Conservation (phyloP, 2,888 invertebrate species). For the Balanococcus diminutus region DNA sequence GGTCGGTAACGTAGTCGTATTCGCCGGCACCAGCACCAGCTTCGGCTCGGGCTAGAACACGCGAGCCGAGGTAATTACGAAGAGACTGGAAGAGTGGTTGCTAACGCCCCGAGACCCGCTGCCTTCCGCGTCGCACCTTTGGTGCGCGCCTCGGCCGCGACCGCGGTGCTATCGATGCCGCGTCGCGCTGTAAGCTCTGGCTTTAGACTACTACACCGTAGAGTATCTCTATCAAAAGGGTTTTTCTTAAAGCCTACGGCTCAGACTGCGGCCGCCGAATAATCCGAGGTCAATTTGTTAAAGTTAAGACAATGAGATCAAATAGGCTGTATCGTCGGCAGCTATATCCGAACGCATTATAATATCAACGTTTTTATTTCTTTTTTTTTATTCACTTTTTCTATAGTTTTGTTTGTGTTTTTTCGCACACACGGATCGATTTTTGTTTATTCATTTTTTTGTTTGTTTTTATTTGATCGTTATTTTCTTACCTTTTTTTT, state of each 20-base stretch:
- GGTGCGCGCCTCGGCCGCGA: not conserved
- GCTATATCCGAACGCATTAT: constrained; percentile 54
- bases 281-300: constrained; percentile 58
- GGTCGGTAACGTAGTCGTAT: not conserved
- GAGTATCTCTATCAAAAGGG: constrained; percentile 53
- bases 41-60: not conserved
- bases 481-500: not conserved
- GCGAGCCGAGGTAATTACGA: not conserved
- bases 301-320: constrained; percentile 55
- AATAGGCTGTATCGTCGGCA: constrained; percentile 54
- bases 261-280: constrained; percentile 57
- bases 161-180: constrained; percentile 13
- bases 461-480: not conserved
- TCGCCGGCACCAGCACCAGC: not conserved
- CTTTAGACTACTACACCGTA: constrained; percentile 26
- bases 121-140: not conserved
- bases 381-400: constrained; percentile 9
- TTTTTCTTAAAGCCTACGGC: constrained; percentile 56
- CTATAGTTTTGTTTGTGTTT: constrained; percentile 6
- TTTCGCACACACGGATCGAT: not conserved
- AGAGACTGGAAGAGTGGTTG: not conserved
- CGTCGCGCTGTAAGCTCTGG: constrained; percentile 17
- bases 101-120: not conserved
- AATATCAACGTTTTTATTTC: constrained; percentile 54
- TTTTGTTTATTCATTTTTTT: constrained; percentile 43